Percentiles rank a stretch among this genome's conserved stretches.
These are phyloP conservation scores for Dipodomys merriami DNA, from an alignment of 2,113 vertebrate genomes.

Conservation along the genomic window DNA sequence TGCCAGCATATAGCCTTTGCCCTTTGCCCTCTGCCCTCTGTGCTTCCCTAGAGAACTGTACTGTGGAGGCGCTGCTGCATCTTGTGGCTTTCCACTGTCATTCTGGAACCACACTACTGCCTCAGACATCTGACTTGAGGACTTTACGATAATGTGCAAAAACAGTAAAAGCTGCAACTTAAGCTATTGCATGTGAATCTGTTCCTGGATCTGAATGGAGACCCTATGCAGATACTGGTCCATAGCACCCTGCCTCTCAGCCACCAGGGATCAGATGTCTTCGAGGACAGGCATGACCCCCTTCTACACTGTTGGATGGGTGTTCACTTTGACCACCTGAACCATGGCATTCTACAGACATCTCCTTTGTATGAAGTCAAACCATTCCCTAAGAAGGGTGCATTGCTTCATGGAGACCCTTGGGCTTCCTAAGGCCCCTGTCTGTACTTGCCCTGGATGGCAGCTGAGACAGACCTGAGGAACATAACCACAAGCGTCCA, in stretches of 20 bases:
- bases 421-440: background rate
- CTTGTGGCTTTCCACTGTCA: background rate
- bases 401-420: fast-evolving
- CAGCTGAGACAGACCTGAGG: background rate
- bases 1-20: background rate
- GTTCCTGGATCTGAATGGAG: background rate
- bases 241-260: background rate
- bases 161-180: background rate
- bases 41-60: background rate
- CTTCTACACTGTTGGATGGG: background rate
- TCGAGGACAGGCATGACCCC: background rate
- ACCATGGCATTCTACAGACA: background rate
- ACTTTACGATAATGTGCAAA: background rate
- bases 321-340: background rate
- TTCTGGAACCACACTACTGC: background rate
- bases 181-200: background rate
- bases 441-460: background rate
- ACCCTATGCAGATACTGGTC: fast-evolving
- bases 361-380: background rate
- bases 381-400: background rate
- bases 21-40: background rate
- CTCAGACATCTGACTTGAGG: background rate
- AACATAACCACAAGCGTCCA: background rate
- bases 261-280: background rate
- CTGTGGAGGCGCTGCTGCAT: background rate